Conservation (phyloP, 1,140 invertebrate genomes). For the Hylaeus volcanicus region DNA sequence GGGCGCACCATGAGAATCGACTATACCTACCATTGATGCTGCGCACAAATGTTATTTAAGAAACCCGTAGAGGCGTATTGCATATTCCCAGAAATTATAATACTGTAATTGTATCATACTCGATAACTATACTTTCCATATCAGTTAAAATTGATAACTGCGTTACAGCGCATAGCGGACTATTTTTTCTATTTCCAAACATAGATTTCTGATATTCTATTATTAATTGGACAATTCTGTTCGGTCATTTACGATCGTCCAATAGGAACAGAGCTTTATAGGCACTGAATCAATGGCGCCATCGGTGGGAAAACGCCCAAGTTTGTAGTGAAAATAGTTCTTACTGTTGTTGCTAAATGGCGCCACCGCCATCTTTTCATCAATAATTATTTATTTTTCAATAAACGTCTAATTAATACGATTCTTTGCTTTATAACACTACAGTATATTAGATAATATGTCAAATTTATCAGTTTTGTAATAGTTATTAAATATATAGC, state of each 20-base stretch:
- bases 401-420: too few relatives aligned
- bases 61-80: background rate
- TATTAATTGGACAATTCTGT: conserved; percentile 26
- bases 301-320: too few relatives aligned
- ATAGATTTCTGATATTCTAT: background rate
- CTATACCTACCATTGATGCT: conserved; percentile 35
- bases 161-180: background rate
- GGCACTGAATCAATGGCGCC: too few relatives aligned
- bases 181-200: conserved; percentile 19
- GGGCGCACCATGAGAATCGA: conserved; percentile 19
- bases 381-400: too few relatives aligned
- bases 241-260: background rate
- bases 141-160: conserved; percentile 9
- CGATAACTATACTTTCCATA: background rate
- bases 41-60: background rate
- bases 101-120: background rate
- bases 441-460: too few relatives aligned
- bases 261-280: conserved; percentile 13
- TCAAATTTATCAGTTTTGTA: too few relatives aligned
- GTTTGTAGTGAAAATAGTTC: too few relatives aligned
- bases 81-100: background rate
- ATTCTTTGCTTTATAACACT: too few relatives aligned
- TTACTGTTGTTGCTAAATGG: too few relatives aligned
- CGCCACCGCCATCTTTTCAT: too few relatives aligned
- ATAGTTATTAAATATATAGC: too few relatives aligned